Evolutionary conservation across 2,797 vertebrate genomes (phyloP), one percentile per base, ranked within the genome.

Genomic region (Hyperoplus lanceolatus): DNA sequence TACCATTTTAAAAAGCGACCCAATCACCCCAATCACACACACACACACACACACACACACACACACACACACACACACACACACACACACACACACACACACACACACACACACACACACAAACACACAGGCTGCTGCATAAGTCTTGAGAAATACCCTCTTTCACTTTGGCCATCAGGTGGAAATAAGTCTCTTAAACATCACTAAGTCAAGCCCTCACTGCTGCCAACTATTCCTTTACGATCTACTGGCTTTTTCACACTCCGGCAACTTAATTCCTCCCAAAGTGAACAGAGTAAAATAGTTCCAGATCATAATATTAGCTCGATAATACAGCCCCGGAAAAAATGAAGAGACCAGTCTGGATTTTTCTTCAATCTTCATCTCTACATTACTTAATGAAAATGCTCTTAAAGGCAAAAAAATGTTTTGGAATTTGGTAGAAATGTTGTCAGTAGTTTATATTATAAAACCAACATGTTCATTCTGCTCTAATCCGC

Each of bases 191-290:
- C 46, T 58, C 45, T 48, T 76, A 18, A 42, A 50, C 6, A 0
- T 5, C 8, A 12, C 39, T 63, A 0, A 18, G 21, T 39, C 51
- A 54, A 53, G 50, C 16, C 2, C 14, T 13, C 29, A 1, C 36
- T 6, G 54, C 60, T 65, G 75, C 67, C 48, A 70, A 70, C 70
- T 79, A 49, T 72, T 21, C 18, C 55, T 45, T 38, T 67, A 45
- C 18, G 36, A 86, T 80, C 84, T 72, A 1, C 49, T 64, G 76
- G 75, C 77, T 83, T 72, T 21, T 60, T 65, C 59, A 79, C 42
- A 71, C 66, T 63, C 21, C 1, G 2, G 39, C 8, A 36, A 49
- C 68, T 74, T 71, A 1, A 56, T 80, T 66, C 46, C 59, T 76
- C 41, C 56, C 55, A 21, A 53, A 77, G 77, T 67, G 71, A 73